Conservation (phyloP, 2,888 invertebrate species). For the Sussaba pulchella region DNA sequence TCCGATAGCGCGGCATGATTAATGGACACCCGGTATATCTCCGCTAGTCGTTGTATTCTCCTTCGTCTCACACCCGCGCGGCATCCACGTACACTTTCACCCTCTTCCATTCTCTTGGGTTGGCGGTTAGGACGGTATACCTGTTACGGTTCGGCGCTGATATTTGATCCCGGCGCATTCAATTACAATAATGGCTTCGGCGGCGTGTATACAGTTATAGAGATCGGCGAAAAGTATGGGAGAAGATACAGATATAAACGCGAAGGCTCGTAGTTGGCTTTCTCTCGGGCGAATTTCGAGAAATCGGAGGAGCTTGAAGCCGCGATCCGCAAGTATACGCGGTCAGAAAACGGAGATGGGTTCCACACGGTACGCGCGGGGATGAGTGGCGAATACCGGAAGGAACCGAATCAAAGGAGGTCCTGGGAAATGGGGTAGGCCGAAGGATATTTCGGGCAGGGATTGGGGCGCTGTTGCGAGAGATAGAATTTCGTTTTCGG, state of each 20-base stretch:
- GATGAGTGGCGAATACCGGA: background rate
- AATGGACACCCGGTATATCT: constrained; percentile 77
- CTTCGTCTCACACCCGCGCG: constrained; percentile 5
- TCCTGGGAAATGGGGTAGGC: constrained; percentile 19
- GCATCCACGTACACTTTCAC: constrained; percentile 12
- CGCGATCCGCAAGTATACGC: constrained; percentile 19
- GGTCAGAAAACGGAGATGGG: constrained; percentile 14
- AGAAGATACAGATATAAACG: background rate
- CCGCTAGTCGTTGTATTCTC: constrained; percentile 55
- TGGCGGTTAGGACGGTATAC: constrained; percentile 37
- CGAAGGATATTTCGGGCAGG: constrained; percentile 16
- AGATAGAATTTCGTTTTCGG: constrained; percentile 29
- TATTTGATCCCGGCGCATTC: constrained; percentile 79
- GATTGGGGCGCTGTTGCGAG: constrained; percentile 22
- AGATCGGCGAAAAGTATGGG: constrained; percentile 1
- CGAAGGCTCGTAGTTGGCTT: background rate
- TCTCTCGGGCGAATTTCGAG: constrained; percentile 23
- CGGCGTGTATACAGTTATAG: constrained; percentile 9
- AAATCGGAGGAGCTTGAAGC: constrained; percentile 20
- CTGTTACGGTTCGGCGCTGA: constrained; percentile 71
- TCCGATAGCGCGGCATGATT: constrained; percentile 79
- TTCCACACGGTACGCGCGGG: background rate
- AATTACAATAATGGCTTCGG: constrained; percentile 77
- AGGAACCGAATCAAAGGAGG: background rate
- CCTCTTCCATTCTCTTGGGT: constrained; percentile 22